Evolutionary conservation across 2,888 invertebrate species (phyloP).

Genomic region (Eudasyphora cyanicolor): DNA sequence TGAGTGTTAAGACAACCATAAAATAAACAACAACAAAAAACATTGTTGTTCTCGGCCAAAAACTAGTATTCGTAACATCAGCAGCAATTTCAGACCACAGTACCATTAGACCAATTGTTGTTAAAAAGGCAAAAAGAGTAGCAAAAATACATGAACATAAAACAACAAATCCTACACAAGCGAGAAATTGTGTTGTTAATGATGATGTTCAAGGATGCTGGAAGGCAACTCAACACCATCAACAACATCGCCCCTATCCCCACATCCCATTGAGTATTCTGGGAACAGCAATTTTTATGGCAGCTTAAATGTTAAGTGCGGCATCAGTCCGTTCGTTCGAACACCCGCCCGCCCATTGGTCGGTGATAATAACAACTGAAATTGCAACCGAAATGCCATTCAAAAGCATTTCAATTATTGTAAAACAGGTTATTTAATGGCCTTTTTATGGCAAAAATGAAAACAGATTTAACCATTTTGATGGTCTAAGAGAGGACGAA

Average conservation of each 20-base stretch:
- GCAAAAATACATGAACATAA: not conserved
- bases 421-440: not conserved
- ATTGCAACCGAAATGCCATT: not conserved
- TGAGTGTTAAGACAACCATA: not conserved
- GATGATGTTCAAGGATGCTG: not conserved
- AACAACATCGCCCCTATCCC: not conserved
- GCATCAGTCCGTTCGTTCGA: too few relatives aligned
- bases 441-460: not conserved
- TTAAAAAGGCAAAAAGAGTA: not conserved
- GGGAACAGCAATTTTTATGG: not conserved
- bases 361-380: not conserved
- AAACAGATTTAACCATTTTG: not conserved
- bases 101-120: not conserved
- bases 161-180: not conserved
- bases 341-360: too few relatives aligned
- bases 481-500: not conserved
- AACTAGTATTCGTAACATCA: not conserved
- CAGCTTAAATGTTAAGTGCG: not conserved
- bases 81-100: not conserved
- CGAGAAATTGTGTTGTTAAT: not conserved
- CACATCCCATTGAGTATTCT: not conserved
- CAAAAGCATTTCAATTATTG: not conserved
- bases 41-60: not conserved
- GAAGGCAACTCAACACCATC: not conserved
- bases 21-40: not conserved